phyloP scores from a whole-genome alignment of 2,888 invertebrate genomes.

The Polyommatus iphigenia region DNA sequence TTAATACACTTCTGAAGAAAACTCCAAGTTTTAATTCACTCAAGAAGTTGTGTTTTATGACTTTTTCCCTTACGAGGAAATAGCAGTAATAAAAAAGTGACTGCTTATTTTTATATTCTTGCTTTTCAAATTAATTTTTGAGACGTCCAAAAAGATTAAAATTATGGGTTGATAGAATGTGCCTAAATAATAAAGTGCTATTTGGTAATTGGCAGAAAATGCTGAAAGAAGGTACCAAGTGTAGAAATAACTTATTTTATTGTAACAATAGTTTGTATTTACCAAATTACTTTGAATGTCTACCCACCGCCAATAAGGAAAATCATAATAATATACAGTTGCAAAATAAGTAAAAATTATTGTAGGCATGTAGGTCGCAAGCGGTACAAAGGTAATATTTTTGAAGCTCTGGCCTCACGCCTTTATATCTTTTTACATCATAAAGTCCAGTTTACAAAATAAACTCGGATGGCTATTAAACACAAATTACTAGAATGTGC shows the following conservation, averaged over 20 bases:
- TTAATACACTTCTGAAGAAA: conserved; percentile 42
- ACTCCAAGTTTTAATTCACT: conserved; percentile 42
- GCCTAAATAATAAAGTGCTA: not conserved
- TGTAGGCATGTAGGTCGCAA: not conserved
- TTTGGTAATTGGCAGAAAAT: no score
- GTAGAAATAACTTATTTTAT: no score
- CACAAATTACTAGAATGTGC: conserved; percentile 14
- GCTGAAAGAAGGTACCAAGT: not conserved
- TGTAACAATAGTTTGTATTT: no score
- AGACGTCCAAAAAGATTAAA: not conserved
- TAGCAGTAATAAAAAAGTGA: conserved; percentile 29
- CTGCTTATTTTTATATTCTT: conserved; percentile 23
- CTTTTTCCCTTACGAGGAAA: conserved; percentile 40
- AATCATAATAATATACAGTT: not conserved
- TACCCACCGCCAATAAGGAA: no score
- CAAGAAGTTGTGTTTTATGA: conserved; percentile 42
- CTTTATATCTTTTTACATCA: not conserved
- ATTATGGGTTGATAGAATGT: not conserved
- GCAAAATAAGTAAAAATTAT: not conserved
- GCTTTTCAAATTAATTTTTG: not conserved
- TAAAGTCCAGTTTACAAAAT: not conserved
- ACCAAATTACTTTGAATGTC: no score
- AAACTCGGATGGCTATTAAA: conserved; percentile 11
- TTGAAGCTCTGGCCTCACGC: not conserved
- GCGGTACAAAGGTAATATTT: not conserved